A percentile compares a stretch with the other conserved stretches of the same genome.
Evolutionary conservation across 1,140 invertebrate species (phyloP).

Genomic region (Lepeophtheirus salmonis): DNA sequence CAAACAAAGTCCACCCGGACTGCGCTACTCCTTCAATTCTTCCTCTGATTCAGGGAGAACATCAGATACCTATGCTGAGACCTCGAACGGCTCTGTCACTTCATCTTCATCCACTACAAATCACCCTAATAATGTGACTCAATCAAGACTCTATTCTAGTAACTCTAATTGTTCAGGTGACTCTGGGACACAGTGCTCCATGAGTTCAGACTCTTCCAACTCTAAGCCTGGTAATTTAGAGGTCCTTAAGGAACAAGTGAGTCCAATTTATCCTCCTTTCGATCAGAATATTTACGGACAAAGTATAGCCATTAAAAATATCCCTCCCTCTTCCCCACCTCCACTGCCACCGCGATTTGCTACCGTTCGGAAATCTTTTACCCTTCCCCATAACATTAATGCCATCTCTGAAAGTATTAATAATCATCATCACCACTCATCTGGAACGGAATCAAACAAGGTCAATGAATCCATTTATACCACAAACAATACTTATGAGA

Average conservation of each 20-base stretch:
- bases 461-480: not conserved
- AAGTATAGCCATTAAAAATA: not conserved
- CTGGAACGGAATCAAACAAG: not conserved
- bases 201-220: not conserved
- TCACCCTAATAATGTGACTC: not conserved
- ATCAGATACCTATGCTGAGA: slow-evolving; percentile 15
- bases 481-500: not conserved
- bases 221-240: not conserved
- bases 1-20: not conserved
- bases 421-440: not conserved
- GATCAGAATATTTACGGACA: not conserved
- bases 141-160: slow-evolving; percentile 9
- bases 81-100: slow-evolving; percentile 2
- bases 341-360: slow-evolving; percentile 4
- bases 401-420: too few species aligned
- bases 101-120: slow-evolving; percentile 5
- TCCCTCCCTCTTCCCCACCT: not conserved
- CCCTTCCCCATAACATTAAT: slow-evolving; percentile 6
- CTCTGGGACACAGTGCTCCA: slow-evolving; percentile 10
- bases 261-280: slow-evolving; percentile 1
- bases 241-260: slow-evolving; percentile 7
- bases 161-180: slow-evolving; percentile 12
- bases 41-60: slow-evolving; percentile 6
- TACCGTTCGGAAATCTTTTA: slow-evolving; percentile 8
- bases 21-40: slow-evolving; percentile 4